Evolutionary conservation across 2,888 invertebrate species (phyloP).

Genomic region (Lampropteryx suffumata): DNA sequence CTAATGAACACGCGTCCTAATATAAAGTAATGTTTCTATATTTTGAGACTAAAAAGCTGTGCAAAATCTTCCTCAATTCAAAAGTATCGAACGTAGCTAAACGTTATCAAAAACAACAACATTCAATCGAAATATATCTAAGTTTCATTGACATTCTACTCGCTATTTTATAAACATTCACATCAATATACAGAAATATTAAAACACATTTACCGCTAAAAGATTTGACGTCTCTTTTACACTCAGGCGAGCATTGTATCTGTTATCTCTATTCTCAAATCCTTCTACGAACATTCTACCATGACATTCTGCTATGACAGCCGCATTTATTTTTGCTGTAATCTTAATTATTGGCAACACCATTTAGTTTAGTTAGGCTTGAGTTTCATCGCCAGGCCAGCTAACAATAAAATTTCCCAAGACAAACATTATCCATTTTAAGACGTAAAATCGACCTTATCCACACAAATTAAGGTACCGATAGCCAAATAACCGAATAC

Average conservation of each 20-base stretch:
- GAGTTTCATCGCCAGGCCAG: too few relatives aligned
- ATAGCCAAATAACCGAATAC: too few relatives aligned
- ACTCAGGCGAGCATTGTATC: background rate
- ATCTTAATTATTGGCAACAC: too few relatives aligned
- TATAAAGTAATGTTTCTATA: background rate
- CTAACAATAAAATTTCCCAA: too few relatives aligned
- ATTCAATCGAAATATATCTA: background rate
- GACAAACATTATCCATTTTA: too few relatives aligned
- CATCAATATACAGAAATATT: slow-evolving; percentile 1
- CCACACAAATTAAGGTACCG: too few relatives aligned
- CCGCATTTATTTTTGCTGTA: too few relatives aligned
- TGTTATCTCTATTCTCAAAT: background rate
- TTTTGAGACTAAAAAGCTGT: slow-evolving; percentile 7
- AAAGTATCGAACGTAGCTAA: background rate
- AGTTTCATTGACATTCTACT: slow-evolving; percentile 1
- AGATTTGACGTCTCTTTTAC: background rate
- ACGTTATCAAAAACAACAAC: slow-evolving; percentile 2
- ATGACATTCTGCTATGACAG: too few relatives aligned
- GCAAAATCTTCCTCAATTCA: background rate
- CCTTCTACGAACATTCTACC: background rate
- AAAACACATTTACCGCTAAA: background rate
- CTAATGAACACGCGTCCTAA: slow-evolving; percentile 11
- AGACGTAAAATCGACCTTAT: too few relatives aligned
- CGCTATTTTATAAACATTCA: too few relatives aligned
- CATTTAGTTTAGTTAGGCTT: too few relatives aligned